Evolutionary conservation across 2,888 invertebrate species (phyloP), one percentile per base, ranked within the genome.

Genomic region (Celastrina argiolus): DNA sequence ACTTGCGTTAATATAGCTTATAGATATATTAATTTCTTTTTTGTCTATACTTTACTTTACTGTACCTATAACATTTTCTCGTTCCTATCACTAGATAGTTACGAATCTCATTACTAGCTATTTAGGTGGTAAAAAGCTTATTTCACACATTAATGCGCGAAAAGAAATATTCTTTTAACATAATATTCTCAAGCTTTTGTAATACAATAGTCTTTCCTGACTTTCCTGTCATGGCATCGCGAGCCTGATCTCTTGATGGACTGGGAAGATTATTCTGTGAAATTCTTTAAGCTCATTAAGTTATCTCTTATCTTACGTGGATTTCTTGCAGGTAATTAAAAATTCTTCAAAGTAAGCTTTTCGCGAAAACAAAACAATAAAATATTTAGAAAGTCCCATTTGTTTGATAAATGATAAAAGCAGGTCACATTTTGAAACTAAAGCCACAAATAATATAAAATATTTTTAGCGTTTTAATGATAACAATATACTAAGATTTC

Each of bases 141-240:
- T 22, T 51, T 12, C 10, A 1, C 3, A 8, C 51, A 42, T 16
- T 42, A 16, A 1, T 16, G n/a, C 2, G 10, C 18, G 42, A 42
- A 45, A 51, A 51, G 10, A 26, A 16, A 5, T 26, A 1, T 56
- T 69, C 36, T 69, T 64, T 63, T 66, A 67, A 8, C 18, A 65
- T 64, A 66, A 65, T 64, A 66, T 66, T 69, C 63, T 66, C 67
- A 61, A n/a, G 64, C 26, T 18, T 64, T 18, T 14, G 26, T 31
- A 8, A 65, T 39, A 65, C 56, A 64, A 64, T 51, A 51, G 51
- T 51, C 16, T 34, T 64, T 51, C 51, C 51, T 22, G 51, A 26
- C 51, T 51, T 51, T 22, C 51, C 22, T 51, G 51, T 51, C 51
- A 51, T 51, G 51, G 22, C 51, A 51, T 51, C 51, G 51, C 51